Evolutionary conservation across 1,140 invertebrate species (phyloP).

Genomic region (Tetramorium simillimum): DNA sequence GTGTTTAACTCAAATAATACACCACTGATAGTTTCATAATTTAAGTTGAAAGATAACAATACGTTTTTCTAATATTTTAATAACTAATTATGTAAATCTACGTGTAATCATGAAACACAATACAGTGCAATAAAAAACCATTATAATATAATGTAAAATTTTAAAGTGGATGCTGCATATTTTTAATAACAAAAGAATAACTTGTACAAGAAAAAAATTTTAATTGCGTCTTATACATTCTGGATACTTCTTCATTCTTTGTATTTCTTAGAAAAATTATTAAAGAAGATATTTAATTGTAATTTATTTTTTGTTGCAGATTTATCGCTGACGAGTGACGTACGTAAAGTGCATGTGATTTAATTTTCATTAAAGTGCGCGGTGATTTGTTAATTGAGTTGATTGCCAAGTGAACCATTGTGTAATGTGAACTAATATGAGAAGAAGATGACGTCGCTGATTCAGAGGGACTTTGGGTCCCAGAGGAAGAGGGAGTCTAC

Average conservation of each 20-base stretch:
- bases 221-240: too few species aligned
- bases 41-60: not conserved
- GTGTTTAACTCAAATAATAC: not conserved
- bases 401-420: not conserved
- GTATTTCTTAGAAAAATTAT: not conserved
- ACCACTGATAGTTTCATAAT: not conserved
- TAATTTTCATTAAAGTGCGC: not conserved
- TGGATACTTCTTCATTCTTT: not conserved
- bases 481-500: constrained; percentile 81
- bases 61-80: not conserved
- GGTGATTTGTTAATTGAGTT: not conserved
- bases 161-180: not conserved
- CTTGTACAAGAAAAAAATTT: too few species aligned
- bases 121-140: not conserved
- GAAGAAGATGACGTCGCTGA: constrained; percentile 80
- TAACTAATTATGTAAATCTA: not conserved
- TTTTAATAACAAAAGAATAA: not conserved
- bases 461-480: constrained; percentile 78
- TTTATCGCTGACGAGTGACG: not conserved
- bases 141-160: not conserved
- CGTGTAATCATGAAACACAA: too few species aligned
- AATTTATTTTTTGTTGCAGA: constrained; percentile 53
- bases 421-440: constrained; percentile 69
- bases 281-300: not conserved
- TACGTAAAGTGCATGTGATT: not conserved